phyloP scores from a whole-genome alignment of 2,113 vertebrate species.

The Prinia subflava region DNA sequence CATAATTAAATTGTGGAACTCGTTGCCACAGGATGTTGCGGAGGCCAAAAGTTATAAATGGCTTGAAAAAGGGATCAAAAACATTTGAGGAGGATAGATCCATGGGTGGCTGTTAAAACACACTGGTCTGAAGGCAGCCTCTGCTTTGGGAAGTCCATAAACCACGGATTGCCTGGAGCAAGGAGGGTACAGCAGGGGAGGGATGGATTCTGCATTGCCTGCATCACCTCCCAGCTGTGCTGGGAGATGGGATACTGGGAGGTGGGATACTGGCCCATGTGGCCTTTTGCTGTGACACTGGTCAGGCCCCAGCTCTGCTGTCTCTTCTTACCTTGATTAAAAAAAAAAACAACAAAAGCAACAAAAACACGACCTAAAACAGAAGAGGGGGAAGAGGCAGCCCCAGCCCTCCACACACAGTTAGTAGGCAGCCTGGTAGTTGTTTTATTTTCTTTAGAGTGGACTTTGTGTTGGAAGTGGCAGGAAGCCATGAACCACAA shows the following conservation, averaged over 20 bases:
- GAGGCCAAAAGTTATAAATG: conserved; percentile 62
- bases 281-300: not conserved
- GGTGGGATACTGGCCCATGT: not conserved
- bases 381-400: not conserved
- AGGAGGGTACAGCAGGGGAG: not conserved
- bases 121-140: conserved; percentile 24
- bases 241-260: not conserved
- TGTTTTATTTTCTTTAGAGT: conserved; percentile 79
- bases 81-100: conserved; percentile 32
- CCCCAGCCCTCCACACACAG: not conserved
- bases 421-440: conserved; percentile 68
- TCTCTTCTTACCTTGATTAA: conserved; percentile 25
- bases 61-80: conserved; percentile 53
- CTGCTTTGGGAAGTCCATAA: conserved; percentile 53
- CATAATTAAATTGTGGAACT: conserved; percentile 50
- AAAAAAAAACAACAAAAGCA: not conserved
- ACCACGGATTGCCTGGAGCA: not conserved
- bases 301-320: not conserved
- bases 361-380: not conserved
- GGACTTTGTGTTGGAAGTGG: conserved; percentile 78
- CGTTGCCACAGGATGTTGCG: conserved; percentile 56
- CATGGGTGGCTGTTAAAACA: conserved; percentile 61
- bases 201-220: not conserved
- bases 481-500: conserved; percentile 79
- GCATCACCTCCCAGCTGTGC: not conserved